Percentiles rank a stretch among this genome's conserved stretches.
Conservation (phyloP, 2,888 invertebrate genomes). For the Meiosimyza platycephala region DNA sequence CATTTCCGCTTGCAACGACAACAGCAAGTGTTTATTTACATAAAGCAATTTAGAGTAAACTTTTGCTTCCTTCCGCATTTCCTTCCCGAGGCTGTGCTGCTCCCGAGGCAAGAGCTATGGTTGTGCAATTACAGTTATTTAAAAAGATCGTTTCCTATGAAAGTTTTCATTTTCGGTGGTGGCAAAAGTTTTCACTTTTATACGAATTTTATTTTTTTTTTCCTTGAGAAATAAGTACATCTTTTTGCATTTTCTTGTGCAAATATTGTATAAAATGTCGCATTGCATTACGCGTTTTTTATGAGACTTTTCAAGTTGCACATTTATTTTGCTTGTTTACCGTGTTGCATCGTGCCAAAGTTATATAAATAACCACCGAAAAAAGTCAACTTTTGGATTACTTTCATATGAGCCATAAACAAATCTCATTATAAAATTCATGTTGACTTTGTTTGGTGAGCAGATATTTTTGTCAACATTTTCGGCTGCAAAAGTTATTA, state of each 20-base stretch:
- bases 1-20: constrained; percentile 27
- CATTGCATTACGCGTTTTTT: background rate
- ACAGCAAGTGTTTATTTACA: constrained; percentile 39
- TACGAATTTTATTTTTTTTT: background rate
- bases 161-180: too few species aligned
- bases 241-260: background rate
- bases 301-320: background rate
- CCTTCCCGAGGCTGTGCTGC: background rate
- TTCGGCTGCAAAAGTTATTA: background rate
- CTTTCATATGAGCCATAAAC: background rate
- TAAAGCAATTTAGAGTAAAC: constrained; percentile 37
- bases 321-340: background rate
- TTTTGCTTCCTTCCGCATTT: constrained; percentile 12
- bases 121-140: constrained; percentile 22
- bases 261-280: background rate
- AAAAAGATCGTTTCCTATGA: constrained; percentile 7
- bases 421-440: background rate
- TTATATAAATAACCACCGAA: constrained; percentile 4
- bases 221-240: background rate
- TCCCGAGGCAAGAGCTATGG: background rate
- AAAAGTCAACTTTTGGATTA: background rate
- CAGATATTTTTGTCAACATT: background rate
- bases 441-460: background rate
- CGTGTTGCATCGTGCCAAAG: background rate
- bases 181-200: background rate